Percentiles rank a stretch among this genome's conserved stretches.
These are phyloP conservation scores for Odontocolon sp. DNA, from an alignment of 2,888 invertebrate genomes.

Conservation along the genomic window DNA sequence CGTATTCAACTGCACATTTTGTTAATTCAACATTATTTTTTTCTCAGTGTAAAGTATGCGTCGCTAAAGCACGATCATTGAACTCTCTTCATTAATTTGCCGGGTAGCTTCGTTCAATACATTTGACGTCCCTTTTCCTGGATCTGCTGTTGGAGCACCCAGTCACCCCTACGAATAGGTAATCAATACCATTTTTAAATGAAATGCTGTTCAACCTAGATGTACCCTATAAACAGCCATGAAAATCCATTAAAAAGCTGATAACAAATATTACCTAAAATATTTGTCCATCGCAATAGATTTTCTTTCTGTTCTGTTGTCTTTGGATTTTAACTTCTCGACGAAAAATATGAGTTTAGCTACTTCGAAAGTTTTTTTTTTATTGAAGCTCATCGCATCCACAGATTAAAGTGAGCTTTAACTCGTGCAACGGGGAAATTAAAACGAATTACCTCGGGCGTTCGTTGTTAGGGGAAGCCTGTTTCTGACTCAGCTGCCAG, in stretches of 20 bases:
- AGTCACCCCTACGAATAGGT: no score
- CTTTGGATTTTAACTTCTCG: background rate
- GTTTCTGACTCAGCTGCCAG: constrained; percentile 8
- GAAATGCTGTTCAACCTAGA: constrained; percentile 24
- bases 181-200: constrained; percentile 40
- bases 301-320: background rate
- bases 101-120: background rate
- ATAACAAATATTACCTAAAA: constrained; percentile 24
- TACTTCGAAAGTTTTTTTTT: background rate
- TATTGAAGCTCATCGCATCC: background rate
- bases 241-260: constrained; percentile 37
- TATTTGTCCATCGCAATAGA: background rate
- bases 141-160: background rate
- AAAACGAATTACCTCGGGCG: constrained; percentile 11
- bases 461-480: constrained; percentile 1
- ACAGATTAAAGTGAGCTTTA: background rate
- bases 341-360: background rate
- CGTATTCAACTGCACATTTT: no score
- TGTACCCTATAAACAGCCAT: constrained; percentile 28
- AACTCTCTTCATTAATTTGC: background rate
- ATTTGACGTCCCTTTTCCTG: background rate
- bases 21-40: background rate
- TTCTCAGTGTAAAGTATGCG: background rate
- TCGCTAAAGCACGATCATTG: background rate
- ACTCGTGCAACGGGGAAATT: background rate